Evolutionary conservation across 2,888 invertebrate genomes (phyloP).

Genomic region (Furcula furcula): DNA sequence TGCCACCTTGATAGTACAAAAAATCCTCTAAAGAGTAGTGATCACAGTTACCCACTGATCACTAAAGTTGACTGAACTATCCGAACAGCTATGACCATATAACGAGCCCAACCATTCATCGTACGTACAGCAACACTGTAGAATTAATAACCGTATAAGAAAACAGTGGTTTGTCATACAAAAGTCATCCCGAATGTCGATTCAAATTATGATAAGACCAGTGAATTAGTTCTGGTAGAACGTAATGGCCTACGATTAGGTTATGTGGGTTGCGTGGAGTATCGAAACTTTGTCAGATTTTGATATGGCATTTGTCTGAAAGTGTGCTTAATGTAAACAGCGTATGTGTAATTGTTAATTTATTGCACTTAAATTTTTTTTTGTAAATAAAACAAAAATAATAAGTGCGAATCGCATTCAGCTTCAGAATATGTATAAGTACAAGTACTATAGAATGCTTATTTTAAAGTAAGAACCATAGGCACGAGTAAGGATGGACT

Average conservation of each 20-base stretch:
- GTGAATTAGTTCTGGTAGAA: constrained; percentile 78
- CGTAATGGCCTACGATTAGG: constrained; percentile 71
- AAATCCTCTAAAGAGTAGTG: no score
- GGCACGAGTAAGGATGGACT: no score
- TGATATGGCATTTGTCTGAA: constrained; percentile 53
- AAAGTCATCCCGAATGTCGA: constrained; percentile 76
- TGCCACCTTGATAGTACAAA: no score
- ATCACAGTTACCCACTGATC: no score
- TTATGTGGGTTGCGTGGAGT: constrained; percentile 38
- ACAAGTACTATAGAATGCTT: no score
- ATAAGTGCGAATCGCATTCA: no score
- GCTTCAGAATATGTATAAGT: no score
- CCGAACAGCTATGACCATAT: constrained; percentile 31
- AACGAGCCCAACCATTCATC: constrained; percentile 50
- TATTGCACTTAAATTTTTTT: no score
- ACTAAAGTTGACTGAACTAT: constrained; percentile 52
- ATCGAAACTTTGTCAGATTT: constrained; percentile 25
- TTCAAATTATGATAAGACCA: constrained; percentile 78
- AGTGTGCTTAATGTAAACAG: no score
- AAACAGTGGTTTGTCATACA: constrained; percentile 78
- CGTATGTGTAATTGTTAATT: no score
- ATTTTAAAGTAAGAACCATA: no score
- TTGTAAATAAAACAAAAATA: no score
- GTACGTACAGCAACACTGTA: constrained; percentile 49
- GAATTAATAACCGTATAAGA: constrained; percentile 79